phyloP scores from a whole-genome alignment of 1,140 invertebrate genomes.

The Eumaeus atala region DNA sequence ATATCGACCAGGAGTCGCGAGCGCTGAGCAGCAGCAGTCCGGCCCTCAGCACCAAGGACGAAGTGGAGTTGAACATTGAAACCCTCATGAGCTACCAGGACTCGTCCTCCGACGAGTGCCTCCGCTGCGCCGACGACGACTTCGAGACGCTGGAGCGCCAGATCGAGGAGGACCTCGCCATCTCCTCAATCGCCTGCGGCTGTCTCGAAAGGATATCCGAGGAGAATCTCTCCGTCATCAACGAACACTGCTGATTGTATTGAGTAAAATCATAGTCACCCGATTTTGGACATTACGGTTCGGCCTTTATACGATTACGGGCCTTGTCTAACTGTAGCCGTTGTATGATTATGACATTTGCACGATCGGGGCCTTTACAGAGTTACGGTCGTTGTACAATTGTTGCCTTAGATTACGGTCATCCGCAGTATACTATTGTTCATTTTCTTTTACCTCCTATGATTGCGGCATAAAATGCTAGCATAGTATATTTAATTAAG shows the following conservation, averaged over 20 bases:
- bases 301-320: not conserved
- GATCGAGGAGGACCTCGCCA: constrained; percentile 53
- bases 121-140: constrained; percentile 45
- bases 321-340: not conserved
- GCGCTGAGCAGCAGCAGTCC: constrained; percentile 54
- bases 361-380: not conserved
- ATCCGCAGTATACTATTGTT: not conserved
- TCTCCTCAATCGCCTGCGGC: constrained; percentile 34
- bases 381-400: no score
- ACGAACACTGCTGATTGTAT: constrained; percentile 40
- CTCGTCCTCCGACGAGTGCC: constrained; percentile 60
- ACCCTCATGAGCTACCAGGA: constrained; percentile 61
- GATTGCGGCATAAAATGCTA: constrained; percentile 8
- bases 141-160: constrained; percentile 53
- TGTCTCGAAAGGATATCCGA: constrained; percentile 62
- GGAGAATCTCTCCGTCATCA: constrained; percentile 53
- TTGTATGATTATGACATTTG: not conserved
- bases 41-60: constrained; percentile 34
- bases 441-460: constrained; percentile 1
- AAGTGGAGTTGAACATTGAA: constrained; percentile 58
- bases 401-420: not conserved
- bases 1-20: constrained; percentile 34
- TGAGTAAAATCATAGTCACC: no score
- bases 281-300: not conserved
- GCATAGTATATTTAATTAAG: constrained; percentile 2